Evolutionary conservation across 2,113 vertebrate species (phyloP), one percentile per base, ranked within the genome.

Genomic region (Camelus bactrianus): DNA sequence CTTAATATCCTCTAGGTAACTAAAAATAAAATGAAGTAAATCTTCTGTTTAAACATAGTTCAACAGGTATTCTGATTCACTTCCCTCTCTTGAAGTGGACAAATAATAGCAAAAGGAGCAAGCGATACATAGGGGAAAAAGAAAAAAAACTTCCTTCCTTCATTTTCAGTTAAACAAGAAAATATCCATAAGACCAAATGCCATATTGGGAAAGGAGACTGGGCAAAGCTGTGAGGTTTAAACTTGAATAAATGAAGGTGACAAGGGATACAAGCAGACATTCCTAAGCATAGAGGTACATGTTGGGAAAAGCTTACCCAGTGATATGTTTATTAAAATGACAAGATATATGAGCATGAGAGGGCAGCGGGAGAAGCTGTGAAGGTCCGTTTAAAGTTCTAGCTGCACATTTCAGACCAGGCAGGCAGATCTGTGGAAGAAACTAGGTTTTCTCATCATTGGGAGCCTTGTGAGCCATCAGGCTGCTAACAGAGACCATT

Each of bases 1-100:
- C 52, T 75, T 77, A 75, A 32, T 65, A 60, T n/a, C 12, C 9
- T 16, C 32, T 38, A 7, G 32, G 46, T 65, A 72, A 60, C 19
- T 76, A 35, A 67, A 90, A 76, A 75, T 54, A 67, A 90, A 76
- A 75, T 35, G 14, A 84, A 84, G 48, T n/a, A 84, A 79, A 50
- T 60, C 14, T 58, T 84, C 32, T n/a, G 10, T 6, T 70, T 72
- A 50, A n/a, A 95, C 8, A 26, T 19, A 79, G 3, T 19, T 73
- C 26, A 46, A 8, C 28, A 77, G 81, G 3, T 24, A n/a, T 81
- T 93, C 62, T 87, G 42, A 85, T 69, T 93, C 17, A 46, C 0
- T 17, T 86, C 0, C 0, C 1, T 64, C 54, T 82, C 72, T 62
- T 32, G 5, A 72, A 60, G 72, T 20, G 87, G 6, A 58, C 20